Evolutionary conservation across 1,140 invertebrate species (phyloP), one percentile per base, ranked within the genome.

Genomic region (Drosophila orosa): DNA sequence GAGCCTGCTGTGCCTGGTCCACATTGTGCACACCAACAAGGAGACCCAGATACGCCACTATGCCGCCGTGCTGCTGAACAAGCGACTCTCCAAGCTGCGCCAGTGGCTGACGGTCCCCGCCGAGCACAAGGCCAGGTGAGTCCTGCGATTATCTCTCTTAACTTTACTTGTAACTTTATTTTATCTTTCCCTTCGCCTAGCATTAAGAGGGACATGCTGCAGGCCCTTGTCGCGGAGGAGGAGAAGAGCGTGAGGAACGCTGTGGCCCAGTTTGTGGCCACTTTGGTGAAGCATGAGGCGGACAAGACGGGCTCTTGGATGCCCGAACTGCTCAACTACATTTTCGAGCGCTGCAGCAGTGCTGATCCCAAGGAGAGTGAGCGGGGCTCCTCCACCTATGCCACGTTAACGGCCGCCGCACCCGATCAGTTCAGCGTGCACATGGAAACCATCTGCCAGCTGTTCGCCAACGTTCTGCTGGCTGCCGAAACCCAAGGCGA

Each of bases 221-320:
- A 94, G 83, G 93, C 94, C 19, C 82, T 96, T 17, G 81, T 95
- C 3, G 91, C 92, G 31, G 95, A 96, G 87, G 92, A 92, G 60
- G 94, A 95, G 62, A 95, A 94, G 78, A 91, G 86, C 39, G 95
- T 96, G 1, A 94, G 94, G 76, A 95, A 94, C 89, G 89, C 94
- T 5, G 94, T 95, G 62, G 94, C 94, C 12, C 94, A 95, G 80
- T 92, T 95, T 52, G 93, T 95, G 74, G 96, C 95, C 19, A 93
- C 94, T 3, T 92, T 97, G 55, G 94, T 95, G 19, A 95, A 95
- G 69, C 95, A 96, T 92, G 96, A 97, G 92, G 92, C 72, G 27
- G 74, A 96, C 55, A 93, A 94, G 12, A 93, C 93, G 6, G 94
- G 82, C 35, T 80, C 91, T 10, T 97, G 96, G 96, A 63, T 89